phyloP scores from a whole-genome alignment of 2,888 invertebrate species.

The Bellardia pandia region DNA sequence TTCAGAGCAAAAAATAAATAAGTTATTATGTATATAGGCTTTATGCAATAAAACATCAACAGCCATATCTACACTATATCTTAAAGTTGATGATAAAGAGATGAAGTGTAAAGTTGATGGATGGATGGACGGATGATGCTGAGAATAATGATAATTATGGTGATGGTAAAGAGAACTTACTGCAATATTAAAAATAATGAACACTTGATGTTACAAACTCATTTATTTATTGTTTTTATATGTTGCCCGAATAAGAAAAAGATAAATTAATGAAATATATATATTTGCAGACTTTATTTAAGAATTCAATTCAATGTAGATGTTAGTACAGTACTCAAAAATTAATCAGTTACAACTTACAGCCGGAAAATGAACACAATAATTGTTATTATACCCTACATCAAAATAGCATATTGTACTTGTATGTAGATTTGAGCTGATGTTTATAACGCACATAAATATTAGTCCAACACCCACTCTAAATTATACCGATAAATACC shows the following conservation, averaged over 20 bases:
- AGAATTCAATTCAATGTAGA: neutral
- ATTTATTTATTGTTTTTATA: slow-evolving; percentile 1
- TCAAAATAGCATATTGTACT: too few relatives aligned
- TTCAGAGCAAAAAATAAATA: slow-evolving; percentile 1
- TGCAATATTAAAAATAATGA: slow-evolving; percentile 1
- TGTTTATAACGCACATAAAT: too few relatives aligned
- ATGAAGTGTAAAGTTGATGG: slow-evolving; percentile 25
- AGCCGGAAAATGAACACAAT: neutral
- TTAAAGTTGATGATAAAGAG: neutral
- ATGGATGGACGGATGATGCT: slow-evolving; percentile 1
- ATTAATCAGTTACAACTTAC: neutral
- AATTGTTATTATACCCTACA: too few relatives aligned
- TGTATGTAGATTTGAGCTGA: too few relatives aligned
- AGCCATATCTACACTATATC: slow-evolving; percentile 4
- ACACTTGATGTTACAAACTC: slow-evolving; percentile 9
- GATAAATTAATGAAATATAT: slow-evolving; percentile 28
- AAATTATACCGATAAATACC: too few relatives aligned
- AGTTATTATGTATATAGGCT: slow-evolving; percentile 3
- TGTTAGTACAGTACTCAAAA: neutral
- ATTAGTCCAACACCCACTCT: too few relatives aligned
- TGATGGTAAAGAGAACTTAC: neutral
- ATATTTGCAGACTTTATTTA: neutral
- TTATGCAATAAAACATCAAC: neutral
- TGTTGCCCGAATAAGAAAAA: slow-evolving; percentile 7
- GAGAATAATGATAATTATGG: slow-evolving; percentile 4